Evolutionary conservation across 2,888 invertebrate species (phyloP).

Genomic region (Neoascia interrupta): DNA sequence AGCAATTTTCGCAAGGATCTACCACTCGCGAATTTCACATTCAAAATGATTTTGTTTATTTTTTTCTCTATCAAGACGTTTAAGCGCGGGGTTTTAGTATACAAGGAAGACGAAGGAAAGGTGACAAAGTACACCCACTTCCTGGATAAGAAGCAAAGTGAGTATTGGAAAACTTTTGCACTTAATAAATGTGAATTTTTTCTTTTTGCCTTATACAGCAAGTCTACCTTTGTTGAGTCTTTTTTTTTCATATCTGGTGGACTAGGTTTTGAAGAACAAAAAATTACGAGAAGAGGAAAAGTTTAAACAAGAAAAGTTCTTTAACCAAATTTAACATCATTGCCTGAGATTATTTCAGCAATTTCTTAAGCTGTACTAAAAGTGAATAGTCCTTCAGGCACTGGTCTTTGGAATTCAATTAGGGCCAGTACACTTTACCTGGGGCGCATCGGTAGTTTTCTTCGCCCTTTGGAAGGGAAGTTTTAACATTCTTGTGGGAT

Average conservation of each 20-base stretch:
- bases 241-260: neutral
- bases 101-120: slow-evolving; percentile 2
- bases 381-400: slow-evolving; percentile 23
- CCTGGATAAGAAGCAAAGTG: slow-evolving; percentile 20
- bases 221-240: slow-evolving; percentile 45
- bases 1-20: slow-evolving; percentile 56
- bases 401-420: slow-evolving; percentile 52
- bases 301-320: slow-evolving; percentile 68
- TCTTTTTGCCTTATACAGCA: slow-evolving; percentile 15
- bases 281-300: slow-evolving; percentile 31
- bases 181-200: slow-evolving; percentile 67
- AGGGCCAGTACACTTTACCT: no score
- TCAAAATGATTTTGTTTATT: slow-evolving; percentile 58
- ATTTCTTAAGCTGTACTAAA: slow-evolving; percentile 53
- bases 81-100: neutral
- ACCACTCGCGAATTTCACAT: slow-evolving; percentile 46
- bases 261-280: slow-evolving; percentile 4
- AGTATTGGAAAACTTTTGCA: slow-evolving; percentile 69
- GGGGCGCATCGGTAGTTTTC: no score
- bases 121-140: slow-evolving; percentile 35
- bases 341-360: slow-evolving; percentile 56
- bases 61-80: no score
- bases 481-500: no score
- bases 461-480: no score
- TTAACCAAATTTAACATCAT: slow-evolving; percentile 63